Conservation (phyloP, 2,888 invertebrate species). For the Lamellibrachia satsuma region DNA sequence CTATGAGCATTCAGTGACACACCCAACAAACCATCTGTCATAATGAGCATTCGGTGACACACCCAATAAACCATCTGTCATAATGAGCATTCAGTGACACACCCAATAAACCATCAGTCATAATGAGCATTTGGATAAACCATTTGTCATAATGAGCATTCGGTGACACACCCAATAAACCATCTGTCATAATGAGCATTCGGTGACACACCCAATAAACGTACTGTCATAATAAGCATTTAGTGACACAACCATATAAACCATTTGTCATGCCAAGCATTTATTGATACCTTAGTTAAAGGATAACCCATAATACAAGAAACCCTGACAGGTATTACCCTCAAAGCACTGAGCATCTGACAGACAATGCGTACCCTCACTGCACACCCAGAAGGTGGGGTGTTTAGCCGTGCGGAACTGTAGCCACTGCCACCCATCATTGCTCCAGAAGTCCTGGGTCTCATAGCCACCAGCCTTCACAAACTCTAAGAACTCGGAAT, state of each 20-base stretch:
- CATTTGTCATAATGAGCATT: not conserved
- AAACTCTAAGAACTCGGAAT: conserved; percentile 59
- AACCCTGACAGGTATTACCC: not conserved
- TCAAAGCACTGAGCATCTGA: not conserved
- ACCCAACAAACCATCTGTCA: too few relatives aligned
- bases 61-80: too few relatives aligned
- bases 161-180: too few relatives aligned
- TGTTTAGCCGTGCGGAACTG: conserved; percentile 54
- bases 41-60: not conserved
- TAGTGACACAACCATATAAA: not conserved
- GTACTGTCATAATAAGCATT: not conserved
- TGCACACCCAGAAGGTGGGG: conserved; percentile 62
- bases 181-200: not conserved
- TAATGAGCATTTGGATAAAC: not conserved
- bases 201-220: not conserved
- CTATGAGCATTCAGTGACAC: too few relatives aligned
- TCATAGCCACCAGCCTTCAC: conserved; percentile 57
- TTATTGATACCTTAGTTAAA: not conserved
- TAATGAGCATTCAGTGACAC: too few relatives aligned
- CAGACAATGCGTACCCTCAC: conserved; percentile 44
- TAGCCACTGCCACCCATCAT: conserved; percentile 61
- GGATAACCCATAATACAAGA: not conserved
- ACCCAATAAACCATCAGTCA: too few relatives aligned
- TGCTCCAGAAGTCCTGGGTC: conserved; percentile 53
- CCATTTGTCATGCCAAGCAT: not conserved